These are phyloP conservation scores for Acridotheres tristis DNA, from an alignment of 2,797 vertebrate genomes.

Conservation along the genomic window DNA sequence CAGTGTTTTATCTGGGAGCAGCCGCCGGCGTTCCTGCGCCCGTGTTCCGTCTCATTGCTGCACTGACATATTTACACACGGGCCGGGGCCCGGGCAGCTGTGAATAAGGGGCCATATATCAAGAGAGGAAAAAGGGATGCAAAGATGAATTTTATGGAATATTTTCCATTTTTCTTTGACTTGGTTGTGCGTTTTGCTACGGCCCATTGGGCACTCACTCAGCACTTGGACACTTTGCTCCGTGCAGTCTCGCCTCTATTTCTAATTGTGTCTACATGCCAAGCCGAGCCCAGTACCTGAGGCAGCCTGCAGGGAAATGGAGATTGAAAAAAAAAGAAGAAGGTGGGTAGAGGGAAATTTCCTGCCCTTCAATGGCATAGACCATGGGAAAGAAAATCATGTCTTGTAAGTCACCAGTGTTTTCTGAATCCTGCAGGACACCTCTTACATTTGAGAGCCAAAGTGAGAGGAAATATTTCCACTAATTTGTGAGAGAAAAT, in stretches of 20 bases:
- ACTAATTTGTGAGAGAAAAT: neutral
- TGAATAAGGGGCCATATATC: conserved; percentile 59
- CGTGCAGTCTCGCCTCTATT: conserved; percentile 36
- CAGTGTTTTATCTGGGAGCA: conserved; percentile 53
- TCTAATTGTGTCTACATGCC: conserved; percentile 43
- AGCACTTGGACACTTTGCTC: conserved; percentile 56
- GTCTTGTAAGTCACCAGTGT: neutral
- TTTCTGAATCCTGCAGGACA: neutral
- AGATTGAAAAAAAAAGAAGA: neutral
- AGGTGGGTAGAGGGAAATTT: neutral
- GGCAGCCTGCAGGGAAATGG: neutral
- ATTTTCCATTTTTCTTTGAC: conserved; percentile 68
- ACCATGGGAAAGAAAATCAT: neutral
- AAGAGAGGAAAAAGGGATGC: conserved; percentile 66
- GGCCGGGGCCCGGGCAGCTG: conserved; percentile 49
- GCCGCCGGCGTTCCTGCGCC: neutral
- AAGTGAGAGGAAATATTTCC: neutral
- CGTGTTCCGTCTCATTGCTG: conserved; percentile 66
- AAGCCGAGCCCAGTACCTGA: conserved; percentile 38
- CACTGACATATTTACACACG: conserved; percentile 61
- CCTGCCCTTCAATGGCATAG: neutral
- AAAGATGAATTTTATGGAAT: conserved; percentile 67
- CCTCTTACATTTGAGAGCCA: neutral
- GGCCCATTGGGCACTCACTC: conserved; percentile 63
- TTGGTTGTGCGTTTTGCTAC: conserved; percentile 47